These are phyloP conservation scores for Gastrophysa polygoni DNA, from an alignment of 2,888 invertebrate species.

Conservation along the genomic window DNA sequence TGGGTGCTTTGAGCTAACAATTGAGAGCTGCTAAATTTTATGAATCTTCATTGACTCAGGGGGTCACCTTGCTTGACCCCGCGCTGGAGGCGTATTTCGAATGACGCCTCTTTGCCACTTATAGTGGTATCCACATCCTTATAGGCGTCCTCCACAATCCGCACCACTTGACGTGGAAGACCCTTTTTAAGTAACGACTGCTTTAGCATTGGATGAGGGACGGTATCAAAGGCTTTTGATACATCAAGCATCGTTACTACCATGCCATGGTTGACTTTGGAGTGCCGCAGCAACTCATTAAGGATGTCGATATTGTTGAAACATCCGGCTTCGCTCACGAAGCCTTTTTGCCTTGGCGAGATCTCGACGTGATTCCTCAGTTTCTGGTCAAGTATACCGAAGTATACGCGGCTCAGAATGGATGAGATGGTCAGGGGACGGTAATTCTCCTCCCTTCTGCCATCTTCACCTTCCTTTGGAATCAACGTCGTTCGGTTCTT, in stretches of 20 bases:
- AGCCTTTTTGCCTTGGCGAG: slow-evolving; percentile 42
- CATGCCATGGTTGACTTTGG: slow-evolving; percentile 42
- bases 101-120: slow-evolving; percentile 16
- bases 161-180: too few relatives aligned
- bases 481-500: slow-evolving; percentile 49
- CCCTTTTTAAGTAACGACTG: slow-evolving; percentile 45
- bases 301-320: slow-evolving; percentile 48
- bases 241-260: slow-evolving; percentile 56
- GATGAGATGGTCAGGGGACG: too few relatives aligned
- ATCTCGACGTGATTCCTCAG: slow-evolving; percentile 27
- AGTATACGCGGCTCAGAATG: too few relatives aligned
- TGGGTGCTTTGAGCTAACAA: background rate
- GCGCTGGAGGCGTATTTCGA: slow-evolving; percentile 41
- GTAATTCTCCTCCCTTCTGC: too few relatives aligned
- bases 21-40: background rate
- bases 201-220: slow-evolving; percentile 45
- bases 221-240: too few relatives aligned
- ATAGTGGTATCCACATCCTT: background rate
- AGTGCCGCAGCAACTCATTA: slow-evolving; percentile 41
- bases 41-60: background rate
- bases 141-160: slow-evolving; percentile 31
- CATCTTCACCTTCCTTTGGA: too few relatives aligned
- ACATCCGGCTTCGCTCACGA: too few relatives aligned
- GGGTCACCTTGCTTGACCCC: slow-evolving; percentile 56
- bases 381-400: slow-evolving; percentile 43